Conservation (phyloP, 2,797 vertebrate genomes). For the Chrosomus eos region DNA sequence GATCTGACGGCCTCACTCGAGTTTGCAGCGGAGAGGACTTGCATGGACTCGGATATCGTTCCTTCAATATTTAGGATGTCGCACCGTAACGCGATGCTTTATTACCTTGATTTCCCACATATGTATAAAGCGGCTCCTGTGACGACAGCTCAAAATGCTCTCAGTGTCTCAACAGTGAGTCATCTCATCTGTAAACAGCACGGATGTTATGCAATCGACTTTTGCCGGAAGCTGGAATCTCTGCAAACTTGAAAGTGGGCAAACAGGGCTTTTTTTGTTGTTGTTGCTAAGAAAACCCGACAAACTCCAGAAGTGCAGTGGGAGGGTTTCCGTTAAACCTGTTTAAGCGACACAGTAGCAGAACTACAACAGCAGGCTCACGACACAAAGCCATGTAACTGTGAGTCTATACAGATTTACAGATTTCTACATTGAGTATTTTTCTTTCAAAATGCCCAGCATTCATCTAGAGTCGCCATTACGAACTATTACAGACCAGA, state of each 20-base stretch:
- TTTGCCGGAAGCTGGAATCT: constrained; percentile 24
- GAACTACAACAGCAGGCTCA: background rate
- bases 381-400: background rate
- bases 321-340: background rate
- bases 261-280: background rate
- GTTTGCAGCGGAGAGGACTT: background rate
- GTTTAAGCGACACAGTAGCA: background rate
- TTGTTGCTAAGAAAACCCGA: background rate
- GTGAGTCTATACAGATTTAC: background rate
- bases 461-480: background rate
- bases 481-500: background rate
- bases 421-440: background rate
- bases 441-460: background rate
- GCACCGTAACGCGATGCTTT: background rate
- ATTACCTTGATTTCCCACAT: background rate
- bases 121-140: background rate
- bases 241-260: constrained; percentile 23
- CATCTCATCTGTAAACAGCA: constrained; percentile 39
- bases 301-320: background rate
- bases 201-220: constrained; percentile 24
- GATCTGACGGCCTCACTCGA: constrained; percentile 39
- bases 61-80: background rate
- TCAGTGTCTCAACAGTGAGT: constrained; percentile 30
- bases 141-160: constrained; percentile 5
- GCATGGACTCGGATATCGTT: background rate